These are phyloP conservation scores for Dysdera silvatica DNA, from an alignment of 1,140 invertebrate genomes.

Conservation along the genomic window DNA sequence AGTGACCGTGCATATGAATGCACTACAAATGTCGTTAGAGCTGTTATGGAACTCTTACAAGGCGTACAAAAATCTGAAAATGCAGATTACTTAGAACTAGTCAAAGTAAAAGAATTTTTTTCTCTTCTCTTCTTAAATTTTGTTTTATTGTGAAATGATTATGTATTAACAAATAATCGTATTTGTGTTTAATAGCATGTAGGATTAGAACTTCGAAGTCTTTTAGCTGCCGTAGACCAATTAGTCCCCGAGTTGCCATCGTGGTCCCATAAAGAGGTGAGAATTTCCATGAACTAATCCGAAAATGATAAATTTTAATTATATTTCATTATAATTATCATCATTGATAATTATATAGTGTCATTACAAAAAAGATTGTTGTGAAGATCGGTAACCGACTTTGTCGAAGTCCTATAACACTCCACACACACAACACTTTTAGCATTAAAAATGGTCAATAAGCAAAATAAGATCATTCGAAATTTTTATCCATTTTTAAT, in stretches of 20 bases:
- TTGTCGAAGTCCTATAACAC: no score
- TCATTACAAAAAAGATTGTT: no score
- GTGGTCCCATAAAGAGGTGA: slow-evolving; percentile 45
- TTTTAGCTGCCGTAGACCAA: slow-evolving; percentile 75
- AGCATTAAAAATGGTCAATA: no score
- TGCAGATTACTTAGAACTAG: slow-evolving; percentile 68
- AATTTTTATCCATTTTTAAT: no score
- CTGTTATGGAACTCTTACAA: slow-evolving; percentile 77
- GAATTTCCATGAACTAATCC: neutral
- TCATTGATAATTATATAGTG: no score
- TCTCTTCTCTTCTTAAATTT: neutral
- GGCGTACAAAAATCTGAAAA: slow-evolving; percentile 66
- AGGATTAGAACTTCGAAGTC: slow-evolving; percentile 65
- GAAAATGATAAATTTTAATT: neutral
- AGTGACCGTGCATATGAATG: slow-evolving; percentile 82
- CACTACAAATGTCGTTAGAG: slow-evolving; percentile 80
- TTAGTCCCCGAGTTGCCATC: slow-evolving; percentile 67
- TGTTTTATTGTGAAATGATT: neutral
- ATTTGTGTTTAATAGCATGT: slow-evolving; percentile 52
- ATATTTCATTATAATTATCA: neutral
- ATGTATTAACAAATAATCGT: neutral
- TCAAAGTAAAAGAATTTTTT: slow-evolving; percentile 49
- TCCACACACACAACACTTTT: no score
- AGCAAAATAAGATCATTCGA: no score
- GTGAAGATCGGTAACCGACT: no score